Evolutionary conservation across 2,888 invertebrate species (phyloP), one percentile per base, ranked within the genome.

Genomic region (Helleia helle): DNA sequence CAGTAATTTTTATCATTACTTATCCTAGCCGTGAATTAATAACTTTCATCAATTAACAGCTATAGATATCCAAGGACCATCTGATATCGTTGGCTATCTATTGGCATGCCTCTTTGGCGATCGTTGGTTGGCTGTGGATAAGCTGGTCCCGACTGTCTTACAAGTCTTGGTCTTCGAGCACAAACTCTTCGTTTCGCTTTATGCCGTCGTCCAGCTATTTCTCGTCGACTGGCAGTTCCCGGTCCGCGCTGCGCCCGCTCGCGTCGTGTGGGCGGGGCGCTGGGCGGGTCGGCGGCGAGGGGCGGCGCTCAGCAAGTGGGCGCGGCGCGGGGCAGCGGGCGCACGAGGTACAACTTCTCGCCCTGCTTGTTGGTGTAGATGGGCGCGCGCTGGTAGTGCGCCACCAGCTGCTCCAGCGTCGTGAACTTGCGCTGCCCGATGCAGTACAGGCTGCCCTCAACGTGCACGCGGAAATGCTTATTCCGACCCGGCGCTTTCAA

Each of bases 401-500:
- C 94, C 59, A 99, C 97, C 56, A 99, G 89, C 75, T 96, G 96
- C 71, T 99, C 97, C 64, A 99, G 87, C 43, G 95, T 92, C 62
- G 94, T 92, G 86, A 99, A 99, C 85, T 95, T 95, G 70, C 99
- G 93, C 86, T 97, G 97, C 29, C 99, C 99, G 84, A 99, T 99
- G 85, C 96, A 95, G 81, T 96, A 97, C 57, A 95, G 89, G 49
- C 91, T 91, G 56, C 93, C 93, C 71, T 95, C 95, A 50, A 97
- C 96, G 76, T 97, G 97, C 63, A 99, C 97, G 66, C 98, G 93
- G 87, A 99, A 99, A 85, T 99, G 99, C 77, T 99, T 99, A 88
- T 99, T 99, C 58, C 98, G 92, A 14, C 95, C 95, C 30, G 97
- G 95, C 36, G 99, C 99, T 86, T 99, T 98, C 67, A 99, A 87